A percentile compares a stretch with the other conserved stretches of the same genome.
phyloP scores from a whole-genome alignment of 2,113 vertebrate genomes.

The Falco punctatus region DNA sequence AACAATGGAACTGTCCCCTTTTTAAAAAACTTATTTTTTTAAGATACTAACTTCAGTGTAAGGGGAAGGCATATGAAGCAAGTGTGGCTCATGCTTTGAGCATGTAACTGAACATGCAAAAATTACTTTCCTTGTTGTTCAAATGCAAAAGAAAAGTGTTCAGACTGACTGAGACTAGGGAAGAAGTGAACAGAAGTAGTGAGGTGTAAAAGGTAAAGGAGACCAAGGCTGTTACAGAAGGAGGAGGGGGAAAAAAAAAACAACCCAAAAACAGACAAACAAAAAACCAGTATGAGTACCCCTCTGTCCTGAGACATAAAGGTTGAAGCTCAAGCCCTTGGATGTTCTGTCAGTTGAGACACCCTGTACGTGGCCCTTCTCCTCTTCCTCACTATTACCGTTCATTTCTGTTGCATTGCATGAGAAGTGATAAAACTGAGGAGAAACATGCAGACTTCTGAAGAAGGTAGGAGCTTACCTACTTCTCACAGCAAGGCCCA shows the following conservation, averaged over 20 bases:
- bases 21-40: background rate
- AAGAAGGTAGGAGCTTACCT: background rate
- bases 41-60: background rate
- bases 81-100: background rate
- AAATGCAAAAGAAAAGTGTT: background rate
- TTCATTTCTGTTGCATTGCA: background rate
- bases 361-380: background rate
- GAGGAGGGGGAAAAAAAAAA: background rate
- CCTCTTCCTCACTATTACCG: background rate
- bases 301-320: background rate
- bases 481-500: background rate
- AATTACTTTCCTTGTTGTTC: background rate
- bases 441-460: background rate
- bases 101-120: fast-evolving
- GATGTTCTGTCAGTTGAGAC: background rate
- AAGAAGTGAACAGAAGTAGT: background rate
- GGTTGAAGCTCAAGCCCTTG: background rate
- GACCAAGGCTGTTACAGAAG: background rate
- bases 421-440: background rate
- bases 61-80: background rate
- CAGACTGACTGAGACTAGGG: background rate
- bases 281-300: background rate
- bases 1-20: background rate
- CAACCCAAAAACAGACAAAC: too few relatives aligned
- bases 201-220: background rate